Percentiles rank a stretch among this genome's conserved stretches.
Evolutionary conservation across 92 coral and sea anemone species (phyloP).

Genomic region (Plumapathes pennacea): DNA sequence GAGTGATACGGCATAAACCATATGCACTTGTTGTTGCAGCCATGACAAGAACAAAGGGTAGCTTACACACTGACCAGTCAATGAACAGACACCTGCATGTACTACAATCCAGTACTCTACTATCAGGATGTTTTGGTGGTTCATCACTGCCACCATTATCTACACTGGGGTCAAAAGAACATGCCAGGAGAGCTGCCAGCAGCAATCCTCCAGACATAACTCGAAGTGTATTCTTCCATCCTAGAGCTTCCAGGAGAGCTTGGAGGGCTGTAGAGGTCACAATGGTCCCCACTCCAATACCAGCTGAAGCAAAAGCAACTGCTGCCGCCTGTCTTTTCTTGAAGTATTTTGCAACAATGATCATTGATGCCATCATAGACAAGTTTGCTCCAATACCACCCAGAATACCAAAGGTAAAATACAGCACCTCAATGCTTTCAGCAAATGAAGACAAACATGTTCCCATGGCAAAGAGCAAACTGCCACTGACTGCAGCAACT

Average conservation of each 20-base stretch:
- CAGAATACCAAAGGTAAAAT: constrained; percentile 5
- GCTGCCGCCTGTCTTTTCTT: constrained; percentile 15
- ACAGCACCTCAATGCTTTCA: constrained; percentile 8
- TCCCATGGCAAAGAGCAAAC: constrained; percentile 25
- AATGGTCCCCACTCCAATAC: constrained; percentile 21
- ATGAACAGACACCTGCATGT: constrained; percentile 5
- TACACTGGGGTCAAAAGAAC: constrained; percentile 1
- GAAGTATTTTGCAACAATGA: not conserved
- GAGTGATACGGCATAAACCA: constrained; percentile 5
- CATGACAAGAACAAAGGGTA: constrained; percentile 13
- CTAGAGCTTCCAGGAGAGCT: not conserved
- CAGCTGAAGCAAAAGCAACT: constrained; percentile 17
- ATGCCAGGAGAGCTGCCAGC: constrained; percentile 1
- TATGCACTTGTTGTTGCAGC: not conserved
- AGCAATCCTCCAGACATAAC: constrained; percentile 9
- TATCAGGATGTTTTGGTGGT: not conserved
- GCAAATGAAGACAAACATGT: constrained; percentile 35
- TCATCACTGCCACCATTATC: not conserved
- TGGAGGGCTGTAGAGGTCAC: constrained; percentile 9
- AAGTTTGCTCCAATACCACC: constrained; percentile 4
- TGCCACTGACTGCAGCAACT: constrained; percentile 17
- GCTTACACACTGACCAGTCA: constrained; percentile 22
- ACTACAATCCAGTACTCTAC: not conserved
- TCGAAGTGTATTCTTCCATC: constrained; percentile 23
- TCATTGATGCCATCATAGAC: not conserved